Evolutionary conservation across 1,140 invertebrate species (phyloP).

Genomic region (Drosophila micromelanica): DNA sequence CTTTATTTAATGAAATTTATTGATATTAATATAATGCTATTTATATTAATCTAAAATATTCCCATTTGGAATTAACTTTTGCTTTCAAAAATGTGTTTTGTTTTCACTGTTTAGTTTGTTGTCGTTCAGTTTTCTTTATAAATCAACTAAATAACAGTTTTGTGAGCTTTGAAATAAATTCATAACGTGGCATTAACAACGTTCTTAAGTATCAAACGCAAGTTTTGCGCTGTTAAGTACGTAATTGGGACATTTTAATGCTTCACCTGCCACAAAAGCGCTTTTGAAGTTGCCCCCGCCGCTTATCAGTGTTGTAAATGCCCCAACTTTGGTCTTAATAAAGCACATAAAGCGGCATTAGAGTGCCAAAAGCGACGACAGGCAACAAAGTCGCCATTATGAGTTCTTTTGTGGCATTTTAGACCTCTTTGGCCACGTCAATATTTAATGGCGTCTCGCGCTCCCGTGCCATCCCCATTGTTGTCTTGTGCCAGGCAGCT

Average conservation of each 20-base stretch:
- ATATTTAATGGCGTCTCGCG: constrained; percentile 72
- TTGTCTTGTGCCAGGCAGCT: constrained; percentile 11
- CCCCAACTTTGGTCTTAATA: constrained; percentile 56
- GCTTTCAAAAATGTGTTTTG: not conserved
- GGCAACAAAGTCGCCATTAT: constrained; percentile 76
- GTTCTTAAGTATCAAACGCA: constrained; percentile 33
- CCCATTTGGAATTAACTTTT: not conserved
- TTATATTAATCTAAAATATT: not conserved
- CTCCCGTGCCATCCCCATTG: constrained; percentile 18
- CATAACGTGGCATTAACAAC: constrained; percentile 5
- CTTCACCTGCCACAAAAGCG: constrained; percentile 73
- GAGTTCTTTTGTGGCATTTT: constrained; percentile 81
- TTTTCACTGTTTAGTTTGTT: not conserved
- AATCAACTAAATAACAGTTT: not conserved
- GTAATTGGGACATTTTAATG: constrained; percentile 74
- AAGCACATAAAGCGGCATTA: constrained; percentile 78
- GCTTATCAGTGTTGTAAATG: not conserved
- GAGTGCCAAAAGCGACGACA: constrained; percentile 50
- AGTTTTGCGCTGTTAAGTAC: constrained; percentile 53
- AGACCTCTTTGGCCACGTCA: constrained; percentile 73
- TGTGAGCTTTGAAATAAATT: not conserved
- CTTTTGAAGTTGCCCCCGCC: constrained; percentile 49
- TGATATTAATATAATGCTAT: no score
- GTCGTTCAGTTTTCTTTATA: not conserved
- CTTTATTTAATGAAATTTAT: no score